phyloP scores from a whole-genome alignment of 2,797 vertebrate species.

The Mycteria americana region DNA sequence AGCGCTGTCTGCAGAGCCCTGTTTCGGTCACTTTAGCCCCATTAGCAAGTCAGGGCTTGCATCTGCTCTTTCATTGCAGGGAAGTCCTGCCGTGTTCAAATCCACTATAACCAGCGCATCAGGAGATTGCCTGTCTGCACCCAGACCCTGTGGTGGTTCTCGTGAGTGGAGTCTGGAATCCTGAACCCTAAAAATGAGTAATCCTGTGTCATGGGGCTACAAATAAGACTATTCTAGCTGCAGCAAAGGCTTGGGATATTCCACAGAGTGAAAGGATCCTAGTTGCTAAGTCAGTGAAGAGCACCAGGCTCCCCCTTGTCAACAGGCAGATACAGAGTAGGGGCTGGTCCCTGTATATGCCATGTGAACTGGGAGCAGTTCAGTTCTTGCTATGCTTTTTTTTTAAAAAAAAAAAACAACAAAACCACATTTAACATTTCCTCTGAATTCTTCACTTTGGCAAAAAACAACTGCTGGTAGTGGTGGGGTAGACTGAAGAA shows the following conservation, averaged over 20 bases:
- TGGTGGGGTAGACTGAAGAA: neutral
- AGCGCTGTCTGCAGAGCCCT: neutral
- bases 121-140: accelerated
- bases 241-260: neutral
- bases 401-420: neutral
- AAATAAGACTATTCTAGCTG: neutral
- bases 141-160: neutral
- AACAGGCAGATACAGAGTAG: neutral
- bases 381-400: neutral
- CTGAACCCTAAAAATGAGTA: neutral
- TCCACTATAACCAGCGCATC: no score
- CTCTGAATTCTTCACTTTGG: neutral
- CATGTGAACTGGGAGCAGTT: neutral
- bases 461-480: accelerated
- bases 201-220: neutral
- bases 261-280: neutral
- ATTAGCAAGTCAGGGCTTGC: neutral
- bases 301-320: no score
- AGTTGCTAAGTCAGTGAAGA: accelerated
- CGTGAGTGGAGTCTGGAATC: neutral
- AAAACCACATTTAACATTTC: neutral
- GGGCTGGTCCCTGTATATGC: neutral
- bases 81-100: accelerated
- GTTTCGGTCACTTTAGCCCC: neutral
- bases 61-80: neutral